Evolutionary conservation across 2,888 invertebrate genomes (phyloP).

Genomic region (Spodoptera exigua): DNA sequence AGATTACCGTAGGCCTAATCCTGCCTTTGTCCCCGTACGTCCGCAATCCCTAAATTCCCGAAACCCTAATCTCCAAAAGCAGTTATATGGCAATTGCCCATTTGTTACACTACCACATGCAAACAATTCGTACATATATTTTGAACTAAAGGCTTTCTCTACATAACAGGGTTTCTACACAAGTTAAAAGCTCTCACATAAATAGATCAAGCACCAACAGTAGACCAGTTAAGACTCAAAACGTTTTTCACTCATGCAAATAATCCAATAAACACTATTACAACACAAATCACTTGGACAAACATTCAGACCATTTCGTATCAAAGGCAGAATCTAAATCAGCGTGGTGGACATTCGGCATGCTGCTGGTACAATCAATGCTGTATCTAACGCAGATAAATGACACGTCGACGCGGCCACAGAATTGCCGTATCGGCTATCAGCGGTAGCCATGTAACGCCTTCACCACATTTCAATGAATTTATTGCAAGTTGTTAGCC

Average conservation of each 20-base stretch:
- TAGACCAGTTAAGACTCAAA: slow-evolving; percentile 21
- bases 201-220: slow-evolving; percentile 26
- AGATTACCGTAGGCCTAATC: too few species aligned
- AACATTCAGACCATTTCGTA: slow-evolving; percentile 39
- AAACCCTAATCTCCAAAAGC: too few species aligned
- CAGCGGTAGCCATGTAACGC: slow-evolving; percentile 11
- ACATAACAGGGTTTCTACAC: slow-evolving; percentile 2
- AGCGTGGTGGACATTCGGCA: slow-evolving; percentile 39
- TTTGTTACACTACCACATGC: too few species aligned
- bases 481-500: too few species aligned
- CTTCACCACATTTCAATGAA: slow-evolving; percentile 12
- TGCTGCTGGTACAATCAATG: slow-evolving; percentile 21
- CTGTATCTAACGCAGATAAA: slow-evolving; percentile 31
- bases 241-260: slow-evolving; percentile 30
- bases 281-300: slow-evolving; percentile 53
- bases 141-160: too few species aligned
- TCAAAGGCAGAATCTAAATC: slow-evolving; percentile 52
- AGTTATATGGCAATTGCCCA: too few species aligned
- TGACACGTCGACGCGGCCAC: slow-evolving; percentile 2
- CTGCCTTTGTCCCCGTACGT: too few species aligned
- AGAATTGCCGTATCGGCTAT: slow-evolving; percentile 14
- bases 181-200: neutral
- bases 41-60: too few species aligned
- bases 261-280: slow-evolving; percentile 26
- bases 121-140: too few species aligned